Evolutionary conservation across 2,113 vertebrate genomes (phyloP), one percentile per base, ranked within the genome.

Genomic region (Atrichornis clamosus): DNA sequence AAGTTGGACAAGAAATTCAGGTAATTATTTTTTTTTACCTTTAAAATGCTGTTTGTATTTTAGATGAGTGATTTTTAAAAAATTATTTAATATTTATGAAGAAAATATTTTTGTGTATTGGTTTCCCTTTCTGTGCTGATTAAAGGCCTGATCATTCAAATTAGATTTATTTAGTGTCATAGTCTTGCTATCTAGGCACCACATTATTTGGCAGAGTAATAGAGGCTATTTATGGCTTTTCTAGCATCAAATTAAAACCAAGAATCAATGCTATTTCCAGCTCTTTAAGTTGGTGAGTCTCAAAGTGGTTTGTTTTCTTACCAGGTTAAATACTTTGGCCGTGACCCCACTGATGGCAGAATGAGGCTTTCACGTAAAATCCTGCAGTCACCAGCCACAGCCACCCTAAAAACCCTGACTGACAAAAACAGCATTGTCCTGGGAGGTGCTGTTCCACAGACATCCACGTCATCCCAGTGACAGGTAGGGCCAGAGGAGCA

Each of bases 301-400:
- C 42, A 13, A 49, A n/a, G 20, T 15, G 18, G 15, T 81, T 19
- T 60, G 81, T 92, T 96, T 84, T 91, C 28, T 76, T n/a, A 3
- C 91, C 96, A 99, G 99, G 99, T 99, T 15, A 99, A 99, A 93
- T 99, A 99, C 94, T 99, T 99, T 70, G 99, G 99, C 64, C 98
- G 99, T 12, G 99, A 99, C 94, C 99, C 99, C 11, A 99, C 98
- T 35, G 99, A 99, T 52, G 99, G 99, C 39, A 98, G 99, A 92
- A 99, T 99, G 99, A 98, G 99, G 75, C 98, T 99, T 33, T 99
- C 99, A 2, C 98, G 99, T 6, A 99, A 99, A 98, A 98, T 99
- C 15, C 98, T 99, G 13, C 99, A 99, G 84, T 98, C 99, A 63
- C 98, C 99, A 17, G 98, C 97, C 76, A 98, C 98, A 23, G 90